Conservation (phyloP, 2,797 vertebrate species). For the Peromyscus eremicus region DNA sequence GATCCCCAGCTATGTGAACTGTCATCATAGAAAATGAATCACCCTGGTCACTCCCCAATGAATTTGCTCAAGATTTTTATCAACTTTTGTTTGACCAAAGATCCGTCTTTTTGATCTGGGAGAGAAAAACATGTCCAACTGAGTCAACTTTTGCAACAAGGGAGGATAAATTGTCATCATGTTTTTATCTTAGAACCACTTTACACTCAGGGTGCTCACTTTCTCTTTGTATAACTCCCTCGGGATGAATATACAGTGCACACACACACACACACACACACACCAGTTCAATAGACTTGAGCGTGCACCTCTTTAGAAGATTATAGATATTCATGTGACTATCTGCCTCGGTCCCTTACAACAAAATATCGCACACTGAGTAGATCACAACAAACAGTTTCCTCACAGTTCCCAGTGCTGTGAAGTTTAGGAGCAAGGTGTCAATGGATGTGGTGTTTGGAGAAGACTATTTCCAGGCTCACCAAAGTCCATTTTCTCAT, state of each 20-base stretch:
- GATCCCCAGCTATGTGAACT: slow-evolving; percentile 69
- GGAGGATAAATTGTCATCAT: slow-evolving; percentile 26
- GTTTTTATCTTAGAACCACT: slow-evolving; percentile 32
- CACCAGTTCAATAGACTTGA: neutral
- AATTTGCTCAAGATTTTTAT: slow-evolving; percentile 77
- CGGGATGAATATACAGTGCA: neutral
- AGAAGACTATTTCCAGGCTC: neutral
- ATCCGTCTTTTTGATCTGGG: slow-evolving; percentile 80
- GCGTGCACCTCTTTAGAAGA: neutral
- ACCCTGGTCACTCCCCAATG: slow-evolving; percentile 64
- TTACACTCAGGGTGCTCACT: neutral
- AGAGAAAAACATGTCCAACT: slow-evolving; percentile 71
- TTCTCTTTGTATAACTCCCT: neutral
- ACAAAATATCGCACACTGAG: neutral
- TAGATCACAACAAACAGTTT: neutral
- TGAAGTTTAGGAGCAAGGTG: neutral
- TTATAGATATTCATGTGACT: neutral
- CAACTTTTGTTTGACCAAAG: slow-evolving; percentile 73
- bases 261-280: neutral
- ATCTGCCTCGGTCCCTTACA: neutral
- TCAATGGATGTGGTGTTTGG: neutral
- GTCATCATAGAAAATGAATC: slow-evolving; percentile 76
- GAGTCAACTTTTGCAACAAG: slow-evolving; percentile 66
- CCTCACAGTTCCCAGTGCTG: neutral
- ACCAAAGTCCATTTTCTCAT: neutral